Evolutionary conservation across 2,888 invertebrate species (phyloP).

Genomic region (Stenotaenia linearis): DNA sequence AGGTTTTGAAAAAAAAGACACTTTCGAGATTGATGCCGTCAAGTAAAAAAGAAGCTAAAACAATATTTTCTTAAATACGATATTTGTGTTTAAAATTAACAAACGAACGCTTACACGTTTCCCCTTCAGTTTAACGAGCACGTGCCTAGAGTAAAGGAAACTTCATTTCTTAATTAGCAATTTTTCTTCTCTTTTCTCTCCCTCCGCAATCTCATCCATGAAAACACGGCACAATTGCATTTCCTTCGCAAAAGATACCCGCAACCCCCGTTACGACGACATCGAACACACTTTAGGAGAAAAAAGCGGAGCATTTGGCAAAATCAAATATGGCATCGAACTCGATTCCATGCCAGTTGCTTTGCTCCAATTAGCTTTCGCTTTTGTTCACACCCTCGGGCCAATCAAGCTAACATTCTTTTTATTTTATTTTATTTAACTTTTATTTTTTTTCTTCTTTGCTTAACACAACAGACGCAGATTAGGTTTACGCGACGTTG

Average conservation of each 20-base stretch:
- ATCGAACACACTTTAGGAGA: background rate
- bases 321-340: background rate
- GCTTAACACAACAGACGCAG: background rate
- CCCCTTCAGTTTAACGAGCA: background rate
- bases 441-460: background rate
- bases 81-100: background rate
- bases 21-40: background rate
- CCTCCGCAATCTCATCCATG: background rate
- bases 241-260: background rate
- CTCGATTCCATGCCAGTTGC: background rate
- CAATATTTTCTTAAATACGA: too few species aligned
- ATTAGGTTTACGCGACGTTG: background rate
- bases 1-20: background rate
- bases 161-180: background rate
- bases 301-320: background rate
- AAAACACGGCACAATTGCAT: background rate
- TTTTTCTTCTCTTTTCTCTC: background rate
- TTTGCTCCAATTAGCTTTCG: background rate
- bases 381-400: background rate
- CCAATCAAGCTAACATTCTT: background rate
- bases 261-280: background rate
- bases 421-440: background rate
- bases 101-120: background rate
- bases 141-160: background rate
- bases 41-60: background rate